These are phyloP conservation scores for Strigamia crassipes DNA, from an alignment of 2,888 invertebrate species.

Conservation along the genomic window DNA sequence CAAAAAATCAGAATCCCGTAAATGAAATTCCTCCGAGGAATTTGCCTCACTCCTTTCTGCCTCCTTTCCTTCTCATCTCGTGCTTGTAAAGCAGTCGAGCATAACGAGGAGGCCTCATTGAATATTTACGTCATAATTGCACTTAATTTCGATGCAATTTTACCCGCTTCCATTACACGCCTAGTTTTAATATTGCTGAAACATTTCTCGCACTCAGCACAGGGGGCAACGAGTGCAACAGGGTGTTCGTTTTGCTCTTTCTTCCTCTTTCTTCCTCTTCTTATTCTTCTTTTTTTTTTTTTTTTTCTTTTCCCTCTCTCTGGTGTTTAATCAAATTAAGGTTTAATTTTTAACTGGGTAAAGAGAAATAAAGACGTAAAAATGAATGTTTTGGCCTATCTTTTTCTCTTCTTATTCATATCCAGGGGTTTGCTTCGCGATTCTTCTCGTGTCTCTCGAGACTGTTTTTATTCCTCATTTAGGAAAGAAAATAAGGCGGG, in stretches of 20 bases:
- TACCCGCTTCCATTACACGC: slow-evolving; percentile 43
- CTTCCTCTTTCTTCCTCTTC: no score
- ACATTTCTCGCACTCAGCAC: slow-evolving; percentile 29
- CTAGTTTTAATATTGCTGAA: slow-evolving; percentile 45
- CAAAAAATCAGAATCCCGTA: slow-evolving; percentile 46
- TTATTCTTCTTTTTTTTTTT: no score
- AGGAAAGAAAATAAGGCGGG: slow-evolving; percentile 40
- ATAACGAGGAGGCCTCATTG: slow-evolving; percentile 43
- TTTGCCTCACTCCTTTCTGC: neutral
- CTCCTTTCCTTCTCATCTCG: neutral
- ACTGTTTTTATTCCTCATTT: slow-evolving; percentile 42
- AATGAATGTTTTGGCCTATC: slow-evolving; percentile 3
- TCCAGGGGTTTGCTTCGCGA: slow-evolving; percentile 7
- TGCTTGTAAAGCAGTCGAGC: slow-evolving; percentile 25
- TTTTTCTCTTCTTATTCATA: slow-evolving; percentile 29
- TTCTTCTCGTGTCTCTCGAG: slow-evolving; percentile 19
- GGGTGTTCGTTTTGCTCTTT: slow-evolving; percentile 24
- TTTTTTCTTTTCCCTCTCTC: neutral
- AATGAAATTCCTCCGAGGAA: slow-evolving; percentile 45
- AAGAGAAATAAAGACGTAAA: neutral
- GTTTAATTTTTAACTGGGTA: slow-evolving; percentile 29
- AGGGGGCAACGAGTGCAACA: slow-evolving; percentile 27
- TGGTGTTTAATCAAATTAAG: slow-evolving; percentile 46
- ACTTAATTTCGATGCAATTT: slow-evolving; percentile 47
- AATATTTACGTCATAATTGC: slow-evolving; percentile 47